Conservation (phyloP, 2,797 vertebrate species). For the Melanotaenia maccullochi region DNA sequence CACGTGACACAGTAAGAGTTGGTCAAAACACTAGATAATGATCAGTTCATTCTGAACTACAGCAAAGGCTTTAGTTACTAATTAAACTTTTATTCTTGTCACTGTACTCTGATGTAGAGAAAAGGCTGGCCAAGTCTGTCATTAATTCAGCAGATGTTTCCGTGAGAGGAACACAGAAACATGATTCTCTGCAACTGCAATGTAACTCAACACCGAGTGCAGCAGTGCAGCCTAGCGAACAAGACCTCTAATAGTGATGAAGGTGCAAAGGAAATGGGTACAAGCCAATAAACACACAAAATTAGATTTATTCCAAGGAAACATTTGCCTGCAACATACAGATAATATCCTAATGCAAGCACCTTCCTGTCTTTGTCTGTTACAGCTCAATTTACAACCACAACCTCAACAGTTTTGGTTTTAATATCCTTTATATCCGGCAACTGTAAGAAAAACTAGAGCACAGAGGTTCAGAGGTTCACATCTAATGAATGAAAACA, state of each 20-base stretch:
- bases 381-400: background rate
- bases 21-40: background rate
- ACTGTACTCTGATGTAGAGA: background rate
- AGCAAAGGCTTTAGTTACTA: background rate
- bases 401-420: background rate
- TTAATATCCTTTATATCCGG: background rate
- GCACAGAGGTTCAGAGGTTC: background rate
- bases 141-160: constrained; percentile 24
- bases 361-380: constrained; percentile 5
- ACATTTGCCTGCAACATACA: background rate
- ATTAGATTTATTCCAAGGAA: constrained; percentile 9
- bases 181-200: background rate
- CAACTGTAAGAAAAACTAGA: background rate
- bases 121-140: background rate
- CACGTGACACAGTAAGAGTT: background rate
- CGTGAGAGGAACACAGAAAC: background rate
- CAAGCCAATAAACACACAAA: constrained; percentile 8
- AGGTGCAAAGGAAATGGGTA: background rate
- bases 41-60: background rate
- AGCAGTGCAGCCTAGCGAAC: background rate
- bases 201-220: background rate
- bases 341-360: background rate
- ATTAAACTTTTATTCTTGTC: background rate
- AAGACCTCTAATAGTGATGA: background rate
- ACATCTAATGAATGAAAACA: background rate